phyloP scores from a whole-genome alignment of 1,140 invertebrate genomes.

The Habropoda laboriosa region DNA sequence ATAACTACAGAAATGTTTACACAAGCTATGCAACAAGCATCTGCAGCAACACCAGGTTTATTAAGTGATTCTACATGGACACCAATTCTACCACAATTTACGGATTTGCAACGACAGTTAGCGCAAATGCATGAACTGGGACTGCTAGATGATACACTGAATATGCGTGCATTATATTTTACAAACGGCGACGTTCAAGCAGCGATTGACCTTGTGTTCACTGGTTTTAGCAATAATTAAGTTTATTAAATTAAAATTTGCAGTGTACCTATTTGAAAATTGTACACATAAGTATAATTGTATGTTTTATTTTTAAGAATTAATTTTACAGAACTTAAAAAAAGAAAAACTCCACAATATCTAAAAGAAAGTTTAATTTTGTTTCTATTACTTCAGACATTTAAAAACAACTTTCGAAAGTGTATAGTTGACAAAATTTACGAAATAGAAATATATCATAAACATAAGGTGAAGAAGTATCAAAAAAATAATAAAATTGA shows the following conservation, averaged over 20 bases:
- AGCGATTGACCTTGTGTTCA: constrained; percentile 91
- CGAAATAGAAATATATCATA: neutral
- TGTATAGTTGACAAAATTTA: neutral
- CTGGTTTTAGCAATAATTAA: constrained; percentile 79
- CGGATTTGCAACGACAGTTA: constrained; percentile 84
- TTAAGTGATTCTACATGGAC: constrained; percentile 50
- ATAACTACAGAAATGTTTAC: constrained; percentile 84
- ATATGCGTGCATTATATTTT: constrained; percentile 90
- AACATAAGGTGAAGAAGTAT: neutral
- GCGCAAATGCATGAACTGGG: constrained; percentile 94
- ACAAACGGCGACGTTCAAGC: constrained; percentile 93
- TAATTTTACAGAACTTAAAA: neutral
- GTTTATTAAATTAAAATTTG: neutral
- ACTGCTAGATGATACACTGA: constrained; percentile 91
- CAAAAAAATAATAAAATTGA: constrained; percentile 14
- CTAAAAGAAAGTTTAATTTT: neutral
- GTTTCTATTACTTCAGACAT: neutral
- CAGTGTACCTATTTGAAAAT: constrained; percentile 10
- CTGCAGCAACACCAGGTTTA: constrained; percentile 72
- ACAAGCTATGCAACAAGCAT: constrained; percentile 83
- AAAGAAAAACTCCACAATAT: too few species aligned
- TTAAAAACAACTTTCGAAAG: neutral
- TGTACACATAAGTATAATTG: neutral
- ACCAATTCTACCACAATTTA: constrained; percentile 53
- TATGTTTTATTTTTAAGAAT: neutral